Percentiles rank a stretch among this genome's conserved stretches.
Evolutionary conservation across 2,888 invertebrate genomes (phyloP).

Genomic region (Suillia variegata): DNA sequence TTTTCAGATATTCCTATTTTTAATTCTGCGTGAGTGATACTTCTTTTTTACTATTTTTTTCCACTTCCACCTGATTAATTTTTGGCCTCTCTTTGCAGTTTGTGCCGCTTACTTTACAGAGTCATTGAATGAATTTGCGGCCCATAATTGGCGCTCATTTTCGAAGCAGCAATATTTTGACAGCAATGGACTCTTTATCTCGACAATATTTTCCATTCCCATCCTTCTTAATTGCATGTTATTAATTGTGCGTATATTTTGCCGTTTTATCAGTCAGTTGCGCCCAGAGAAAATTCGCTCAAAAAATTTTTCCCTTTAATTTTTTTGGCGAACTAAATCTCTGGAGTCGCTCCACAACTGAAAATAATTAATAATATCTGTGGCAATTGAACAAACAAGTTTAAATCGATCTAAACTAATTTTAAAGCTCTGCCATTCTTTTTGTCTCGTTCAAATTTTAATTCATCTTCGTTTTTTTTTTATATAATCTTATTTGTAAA

Average conservation of each 20-base stretch:
- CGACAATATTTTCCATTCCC: constrained; percentile 91
- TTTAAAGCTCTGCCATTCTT: too few relatives aligned
- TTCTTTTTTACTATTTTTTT: neutral
- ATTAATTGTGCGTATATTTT: constrained; percentile 88
- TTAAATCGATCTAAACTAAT: too few relatives aligned
- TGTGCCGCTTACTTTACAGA: constrained; percentile 88
- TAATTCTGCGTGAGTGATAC: constrained; percentile 70
- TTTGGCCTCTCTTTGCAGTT: constrained; percentile 70
- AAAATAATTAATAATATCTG: too few relatives aligned
- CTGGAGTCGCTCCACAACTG: too few relatives aligned
- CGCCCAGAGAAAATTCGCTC: too few relatives aligned
- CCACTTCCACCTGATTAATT: too few relatives aligned
- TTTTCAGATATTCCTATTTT: constrained; percentile 83
- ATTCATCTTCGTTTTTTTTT: too few relatives aligned
- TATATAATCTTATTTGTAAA: neutral
- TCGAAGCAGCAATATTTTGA: constrained; percentile 94
- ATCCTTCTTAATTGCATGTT: constrained; percentile 90
- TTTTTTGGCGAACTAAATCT: too few relatives aligned
- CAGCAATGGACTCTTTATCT: constrained; percentile 91
- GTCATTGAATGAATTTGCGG: constrained; percentile 87
- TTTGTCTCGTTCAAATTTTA: too few relatives aligned
- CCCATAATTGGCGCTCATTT: constrained; percentile 84
- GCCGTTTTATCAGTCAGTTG: too few relatives aligned
- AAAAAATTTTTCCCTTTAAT: too few relatives aligned
- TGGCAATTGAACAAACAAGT: too few relatives aligned